Conservation (phyloP, 2,888 invertebrate species). For the Zelleria hepariella region DNA sequence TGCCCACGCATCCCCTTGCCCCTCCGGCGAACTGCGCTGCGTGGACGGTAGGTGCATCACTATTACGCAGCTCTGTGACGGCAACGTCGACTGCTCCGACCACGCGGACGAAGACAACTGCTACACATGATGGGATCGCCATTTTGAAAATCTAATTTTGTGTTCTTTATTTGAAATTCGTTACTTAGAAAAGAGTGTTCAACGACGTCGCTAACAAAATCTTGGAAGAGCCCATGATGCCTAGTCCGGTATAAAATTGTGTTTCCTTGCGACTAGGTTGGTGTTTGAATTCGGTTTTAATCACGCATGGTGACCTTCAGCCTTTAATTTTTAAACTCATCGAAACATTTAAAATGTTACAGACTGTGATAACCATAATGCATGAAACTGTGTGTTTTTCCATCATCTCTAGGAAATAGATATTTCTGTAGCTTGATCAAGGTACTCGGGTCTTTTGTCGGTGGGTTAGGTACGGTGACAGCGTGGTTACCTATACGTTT, state of each 20-base stretch:
- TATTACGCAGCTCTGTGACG: conserved; percentile 74
- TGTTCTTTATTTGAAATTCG: background rate
- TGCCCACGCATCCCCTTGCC: conserved; percentile 63
- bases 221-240: background rate
- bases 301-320: background rate
- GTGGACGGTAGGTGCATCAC: conserved; percentile 77
- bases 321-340: background rate
- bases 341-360: background rate
- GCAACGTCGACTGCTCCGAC: conserved; percentile 73
- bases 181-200: background rate
- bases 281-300: background rate
- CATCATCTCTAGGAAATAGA: background rate
- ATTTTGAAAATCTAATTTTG: background rate
- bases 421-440: no score
- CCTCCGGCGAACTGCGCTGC: conserved; percentile 71
- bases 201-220: background rate
- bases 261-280: background rate
- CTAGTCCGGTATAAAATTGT: background rate
- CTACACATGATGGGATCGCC: conserved; percentile 50
- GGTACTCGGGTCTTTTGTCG: no score
- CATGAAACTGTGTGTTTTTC: background rate
- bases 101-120: conserved; percentile 77
- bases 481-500: no score
- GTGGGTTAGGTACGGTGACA: no score
- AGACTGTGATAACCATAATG: conserved; percentile 1